Evolutionary conservation across 1,140 invertebrate genomes (phyloP), one percentile per base, ranked within the genome.

Genomic region (Tetramorium simillimum): DNA sequence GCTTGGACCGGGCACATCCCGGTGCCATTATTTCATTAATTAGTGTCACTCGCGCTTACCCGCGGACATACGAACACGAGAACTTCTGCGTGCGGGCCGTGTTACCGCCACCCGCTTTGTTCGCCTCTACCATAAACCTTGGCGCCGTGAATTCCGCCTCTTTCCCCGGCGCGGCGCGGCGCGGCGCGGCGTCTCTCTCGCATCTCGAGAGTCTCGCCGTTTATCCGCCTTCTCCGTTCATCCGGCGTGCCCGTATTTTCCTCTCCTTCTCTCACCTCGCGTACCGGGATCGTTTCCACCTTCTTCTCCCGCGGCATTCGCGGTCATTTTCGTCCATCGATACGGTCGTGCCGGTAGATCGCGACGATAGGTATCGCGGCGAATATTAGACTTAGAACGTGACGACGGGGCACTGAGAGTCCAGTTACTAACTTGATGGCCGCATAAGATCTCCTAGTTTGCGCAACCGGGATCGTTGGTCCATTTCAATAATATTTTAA

Each of bases 21-120:
- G 85, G 67, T 89, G 91, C 91, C 92, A 93, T 93, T 94, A 93
- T 94, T 94, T 94, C 93, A 93, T 94, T 94, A 94, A 94, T 93
- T 93, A 94, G 93, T 91, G 92, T 93, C 92, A 93, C 89, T 93
- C 90, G 91, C 85, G 87, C 85, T 88, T 88, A 80, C 49, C 69
- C 86, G 88, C 77, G 92, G 89, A 88, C 88, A 77, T 87, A 92
- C 89, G 90, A 93, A 92, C 92, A 92, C 87, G 89, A 89, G 89
- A 93, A 93, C 89, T 91, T 93, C 86, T 89, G 89, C 89, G 87
- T 88, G 86, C 89, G 89, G 89, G 69, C 87, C 89, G 88, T 91
- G 91, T 88, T 92, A 89, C 86, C 86, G 89, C 80, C 77, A 90
- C 85, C 89, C 88, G 90, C 89, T 92, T 92, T 92, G 88, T 92